phyloP scores from a whole-genome alignment of 2,888 invertebrate genomes.

The Nephrotoma flavescens region DNA sequence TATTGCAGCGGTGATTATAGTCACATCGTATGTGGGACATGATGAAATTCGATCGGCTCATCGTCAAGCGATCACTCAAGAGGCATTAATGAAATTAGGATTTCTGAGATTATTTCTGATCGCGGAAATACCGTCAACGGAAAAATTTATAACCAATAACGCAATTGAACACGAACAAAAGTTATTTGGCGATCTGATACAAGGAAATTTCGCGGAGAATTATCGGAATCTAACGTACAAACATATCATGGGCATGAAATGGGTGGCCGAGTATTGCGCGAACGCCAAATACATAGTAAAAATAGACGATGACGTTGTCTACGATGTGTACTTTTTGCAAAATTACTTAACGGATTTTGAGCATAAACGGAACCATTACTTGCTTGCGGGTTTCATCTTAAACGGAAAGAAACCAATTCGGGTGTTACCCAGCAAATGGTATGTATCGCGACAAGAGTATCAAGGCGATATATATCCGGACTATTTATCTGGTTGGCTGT shows the following conservation, averaged over 20 bases:
- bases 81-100: constrained; percentile 41
- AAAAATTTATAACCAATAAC: constrained; percentile 38
- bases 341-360: constrained; percentile 31
- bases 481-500: constrained; percentile 75
- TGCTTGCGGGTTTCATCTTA: constrained; percentile 52
- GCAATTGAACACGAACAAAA: constrained; percentile 45
- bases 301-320: constrained; percentile 68
- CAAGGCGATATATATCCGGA: constrained; percentile 45
- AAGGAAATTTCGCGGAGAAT: constrained; percentile 61
- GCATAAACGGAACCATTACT: constrained; percentile 23
- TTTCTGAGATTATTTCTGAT: constrained; percentile 53
- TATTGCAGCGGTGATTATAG: constrained; percentile 35
- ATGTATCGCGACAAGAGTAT: constrained; percentile 53
- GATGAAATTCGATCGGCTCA: constrained; percentile 53
- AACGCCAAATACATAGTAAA: constrained; percentile 52
- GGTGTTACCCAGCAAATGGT: constrained; percentile 63
- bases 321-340: constrained; percentile 46
- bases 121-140: constrained; percentile 39
- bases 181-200: constrained; percentile 52
- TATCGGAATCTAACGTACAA: constrained; percentile 71
- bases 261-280: constrained; percentile 49
- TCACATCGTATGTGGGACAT: constrained; percentile 66
- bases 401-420: constrained; percentile 49
- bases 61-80: constrained; percentile 45
- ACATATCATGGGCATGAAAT: constrained; percentile 66